phyloP scores from a whole-genome alignment of 64 coral and sea anemone genomes.

The Montipora capricornis region DNA sequence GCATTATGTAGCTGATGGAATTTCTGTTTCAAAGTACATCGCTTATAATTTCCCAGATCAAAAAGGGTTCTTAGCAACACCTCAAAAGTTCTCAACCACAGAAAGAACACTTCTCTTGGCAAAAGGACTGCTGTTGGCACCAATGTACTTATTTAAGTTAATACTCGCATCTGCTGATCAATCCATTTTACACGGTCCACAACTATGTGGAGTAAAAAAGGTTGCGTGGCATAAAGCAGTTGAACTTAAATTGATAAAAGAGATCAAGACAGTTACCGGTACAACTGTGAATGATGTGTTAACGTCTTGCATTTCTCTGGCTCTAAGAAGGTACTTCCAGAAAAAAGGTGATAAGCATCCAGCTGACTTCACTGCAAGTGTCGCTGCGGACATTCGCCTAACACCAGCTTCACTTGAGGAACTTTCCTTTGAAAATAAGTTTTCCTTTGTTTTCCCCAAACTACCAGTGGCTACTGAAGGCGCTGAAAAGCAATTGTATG shows the following conservation, averaged over 20 bases:
- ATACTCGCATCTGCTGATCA: slow-evolving; percentile 47
- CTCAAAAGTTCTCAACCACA: slow-evolving; percentile 62
- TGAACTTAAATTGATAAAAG: slow-evolving; percentile 58
- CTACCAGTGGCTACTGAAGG: slow-evolving; percentile 65
- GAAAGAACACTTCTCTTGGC: slow-evolving; percentile 28
- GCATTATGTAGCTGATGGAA: slow-evolving; percentile 89
- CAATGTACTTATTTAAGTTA: slow-evolving; percentile 32
- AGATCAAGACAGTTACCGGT: too few relatives aligned
- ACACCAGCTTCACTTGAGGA: slow-evolving; percentile 9
- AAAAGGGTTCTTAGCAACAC: slow-evolving; percentile 45
- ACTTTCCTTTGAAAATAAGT: slow-evolving; percentile 78
- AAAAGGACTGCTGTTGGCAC: slow-evolving; percentile 71
- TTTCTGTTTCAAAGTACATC: slow-evolving; percentile 79
- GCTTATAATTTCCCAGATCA: slow-evolving; percentile 68
- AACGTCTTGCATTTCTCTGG: slow-evolving; percentile 79
- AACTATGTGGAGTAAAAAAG: slow-evolving; percentile 83
- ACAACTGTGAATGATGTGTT: slow-evolving; percentile 85
- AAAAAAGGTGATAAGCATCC: slow-evolving; percentile 49
- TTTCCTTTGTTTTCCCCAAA: slow-evolving; percentile 78
- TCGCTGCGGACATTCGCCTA: slow-evolving; percentile 84
- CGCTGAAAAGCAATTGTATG: slow-evolving; percentile 43
- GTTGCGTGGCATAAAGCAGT: slow-evolving; percentile 76
- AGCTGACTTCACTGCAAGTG: slow-evolving; percentile 63
- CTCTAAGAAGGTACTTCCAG: slow-evolving; percentile 68
- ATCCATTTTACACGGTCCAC: slow-evolving; percentile 84